Evolutionary conservation across 2,888 invertebrate species (phyloP).

Genomic region (Amblyteles armatorius): DNA sequence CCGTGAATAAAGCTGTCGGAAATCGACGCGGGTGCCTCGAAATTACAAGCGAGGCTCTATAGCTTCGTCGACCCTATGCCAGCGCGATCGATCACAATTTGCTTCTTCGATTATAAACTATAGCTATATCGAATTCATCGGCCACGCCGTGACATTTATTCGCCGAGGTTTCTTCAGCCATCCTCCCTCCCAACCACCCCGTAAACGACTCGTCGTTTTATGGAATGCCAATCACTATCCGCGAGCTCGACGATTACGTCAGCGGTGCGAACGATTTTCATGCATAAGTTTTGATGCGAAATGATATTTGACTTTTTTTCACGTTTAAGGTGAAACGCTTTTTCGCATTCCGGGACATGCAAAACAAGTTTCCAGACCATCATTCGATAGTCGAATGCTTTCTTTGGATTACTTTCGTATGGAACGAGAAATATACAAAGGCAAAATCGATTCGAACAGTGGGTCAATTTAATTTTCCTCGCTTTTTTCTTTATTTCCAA

Average conservation of each 20-base stretch:
- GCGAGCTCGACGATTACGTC: neutral
- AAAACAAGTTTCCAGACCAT: too few species aligned
- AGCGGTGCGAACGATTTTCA: too few species aligned
- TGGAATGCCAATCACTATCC: neutral
- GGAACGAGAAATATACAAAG: too few species aligned
- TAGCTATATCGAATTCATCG: neutral
- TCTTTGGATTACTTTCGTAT: too few species aligned
- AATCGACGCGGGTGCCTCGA: constrained; percentile 57
- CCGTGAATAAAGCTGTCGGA: constrained; percentile 58
- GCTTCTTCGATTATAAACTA: constrained; percentile 59
- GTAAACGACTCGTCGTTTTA: neutral
- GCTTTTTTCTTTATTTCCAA: too few species aligned
- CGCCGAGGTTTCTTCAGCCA: neutral
- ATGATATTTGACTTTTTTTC: too few species aligned
- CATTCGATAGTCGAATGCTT: too few species aligned
- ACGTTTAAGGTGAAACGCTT: too few species aligned
- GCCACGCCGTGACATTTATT: constrained; percentile 54
- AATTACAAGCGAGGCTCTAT: neutral
- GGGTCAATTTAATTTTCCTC: too few species aligned
- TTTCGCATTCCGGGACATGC: too few species aligned
- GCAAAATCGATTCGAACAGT: too few species aligned
- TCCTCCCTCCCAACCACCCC: neutral
- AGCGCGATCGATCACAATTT: constrained; percentile 64
- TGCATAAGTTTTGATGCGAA: too few species aligned
- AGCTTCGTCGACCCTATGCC: neutral